Base-by-base conservation (phyloP, 2,888 invertebrate genomes). In the Leucophenga maculata region DNA sequence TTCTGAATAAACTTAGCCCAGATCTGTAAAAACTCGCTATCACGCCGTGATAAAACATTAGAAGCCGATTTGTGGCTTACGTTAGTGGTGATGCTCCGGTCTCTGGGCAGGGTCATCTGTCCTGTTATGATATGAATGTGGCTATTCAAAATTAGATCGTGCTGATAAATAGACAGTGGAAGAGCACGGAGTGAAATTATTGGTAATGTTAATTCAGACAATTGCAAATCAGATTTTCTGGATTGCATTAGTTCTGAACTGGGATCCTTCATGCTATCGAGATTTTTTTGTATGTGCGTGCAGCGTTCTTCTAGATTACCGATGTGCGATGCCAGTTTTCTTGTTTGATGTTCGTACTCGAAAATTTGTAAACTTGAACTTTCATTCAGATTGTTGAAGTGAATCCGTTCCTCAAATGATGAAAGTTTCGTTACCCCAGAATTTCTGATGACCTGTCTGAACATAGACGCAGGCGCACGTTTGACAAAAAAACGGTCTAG, bases 1-100 rank as follows among this genome's bases (percentile, higher is more conserved):
- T 59, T 75, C 1, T 60, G 22, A 1, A 82, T 72, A 32, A 65
- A 78, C 11, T 72, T 75, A 13, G 74, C 67, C 72, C 72, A 78
- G 6, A 82, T 74, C 52, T 80, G 82, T 16, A 74, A 64, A 69
- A 79, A 80, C 59, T 77, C 82, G 31, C 79, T 82, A 1, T 60
- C 71, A 22, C 57, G 69, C 0, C 26, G 59, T 0, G 39, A 3
- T 39, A 11, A 11, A 39, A 39, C 39, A 39, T 11, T 39, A 9
- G 39, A 39, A 39, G 11, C 39, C 39, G 39, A 11, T 39, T 39
- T 39, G 11, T 54, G 46, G 1, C 62, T n/a, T 6, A 60, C 18
- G 14, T 62, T 69, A 31, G 72, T 11, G 48, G 73, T 76, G 0
- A 72, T 14, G 26, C 65, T 67, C 9, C 55, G 60, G 1, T 69